Percentiles rank a stretch among this genome's conserved stretches.
Evolutionary conservation across 2,888 invertebrate species (phyloP).

Genomic region (Hydrotaea cyrtoneurina): DNA sequence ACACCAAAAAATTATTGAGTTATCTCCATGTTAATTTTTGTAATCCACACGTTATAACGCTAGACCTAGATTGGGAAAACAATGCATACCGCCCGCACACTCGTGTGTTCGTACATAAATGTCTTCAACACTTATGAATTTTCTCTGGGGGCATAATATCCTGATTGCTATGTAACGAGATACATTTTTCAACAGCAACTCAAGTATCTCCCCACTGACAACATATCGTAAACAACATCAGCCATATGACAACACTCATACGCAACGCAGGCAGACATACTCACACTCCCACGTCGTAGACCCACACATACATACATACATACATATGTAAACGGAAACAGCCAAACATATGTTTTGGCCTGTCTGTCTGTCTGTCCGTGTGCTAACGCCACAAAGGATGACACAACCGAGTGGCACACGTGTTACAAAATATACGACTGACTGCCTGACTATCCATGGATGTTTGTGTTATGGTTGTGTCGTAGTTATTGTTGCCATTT

Average conservation of each 20-base stretch:
- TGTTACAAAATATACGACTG: slow-evolving; percentile 28
- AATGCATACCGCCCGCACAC: not conserved
- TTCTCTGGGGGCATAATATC: slow-evolving; percentile 46
- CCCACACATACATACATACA: too few relatives aligned
- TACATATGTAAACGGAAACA: too few relatives aligned
- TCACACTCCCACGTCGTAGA: slow-evolving; percentile 12
- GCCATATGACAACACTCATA: slow-evolving; percentile 16
- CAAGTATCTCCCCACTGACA: slow-evolving; percentile 48
- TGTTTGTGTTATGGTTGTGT: not conserved
- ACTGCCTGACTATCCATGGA: not conserved
- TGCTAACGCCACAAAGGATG: slow-evolving; percentile 33
- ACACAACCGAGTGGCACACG: slow-evolving; percentile 35
- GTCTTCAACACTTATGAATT: slow-evolving; percentile 40
- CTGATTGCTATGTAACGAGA: slow-evolving; percentile 59
- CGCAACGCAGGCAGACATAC: not conserved
- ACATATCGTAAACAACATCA: slow-evolving; percentile 45
- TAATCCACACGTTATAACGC: too few relatives aligned
- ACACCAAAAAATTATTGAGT: too few relatives aligned
- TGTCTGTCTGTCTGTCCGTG: not conserved
- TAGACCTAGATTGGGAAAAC: too few relatives aligned
- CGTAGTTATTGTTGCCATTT: not conserved
- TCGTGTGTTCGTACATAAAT: slow-evolving; percentile 1
- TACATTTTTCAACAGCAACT: slow-evolving; percentile 48
- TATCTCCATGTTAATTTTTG: too few relatives aligned
- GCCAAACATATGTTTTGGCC: not conserved